These are phyloP conservation scores for Thysanoteuthis rhombus DNA, from an alignment of 2,888 invertebrate genomes.

Conservation along the genomic window DNA sequence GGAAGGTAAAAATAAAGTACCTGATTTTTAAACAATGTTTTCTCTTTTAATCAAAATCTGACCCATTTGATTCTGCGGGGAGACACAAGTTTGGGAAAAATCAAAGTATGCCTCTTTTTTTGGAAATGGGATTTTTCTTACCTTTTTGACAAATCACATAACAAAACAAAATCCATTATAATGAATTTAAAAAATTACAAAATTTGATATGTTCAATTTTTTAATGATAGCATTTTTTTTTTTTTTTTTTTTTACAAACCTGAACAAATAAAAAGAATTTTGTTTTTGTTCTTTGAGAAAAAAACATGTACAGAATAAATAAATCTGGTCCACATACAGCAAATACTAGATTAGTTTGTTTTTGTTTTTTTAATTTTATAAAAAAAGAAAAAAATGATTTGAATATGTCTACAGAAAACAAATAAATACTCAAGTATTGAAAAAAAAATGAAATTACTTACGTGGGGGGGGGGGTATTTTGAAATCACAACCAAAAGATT, in stretches of 20 bases:
- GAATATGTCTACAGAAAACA: not conserved
- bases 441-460: not conserved
- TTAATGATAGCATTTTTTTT: not conserved
- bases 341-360: not conserved
- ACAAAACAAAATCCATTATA: no score
- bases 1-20: no score
- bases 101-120: no score
- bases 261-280: not conserved
- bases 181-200: not conserved
- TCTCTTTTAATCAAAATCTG: no score
- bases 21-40: no score
- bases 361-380: no score
- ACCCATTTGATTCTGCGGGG: no score
- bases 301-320: not conserved
- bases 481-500: not conserved
- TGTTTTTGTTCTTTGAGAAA: not conserved
- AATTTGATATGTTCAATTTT: not conserved
- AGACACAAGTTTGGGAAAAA: no score
- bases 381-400: not conserved
- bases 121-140: no score
- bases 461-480: no score
- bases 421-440: not conserved
- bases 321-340: not conserved
- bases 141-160: no score
- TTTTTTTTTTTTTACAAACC: not conserved